phyloP scores from a whole-genome alignment of 2,797 vertebrate genomes.

The Pangasius macronema region DNA sequence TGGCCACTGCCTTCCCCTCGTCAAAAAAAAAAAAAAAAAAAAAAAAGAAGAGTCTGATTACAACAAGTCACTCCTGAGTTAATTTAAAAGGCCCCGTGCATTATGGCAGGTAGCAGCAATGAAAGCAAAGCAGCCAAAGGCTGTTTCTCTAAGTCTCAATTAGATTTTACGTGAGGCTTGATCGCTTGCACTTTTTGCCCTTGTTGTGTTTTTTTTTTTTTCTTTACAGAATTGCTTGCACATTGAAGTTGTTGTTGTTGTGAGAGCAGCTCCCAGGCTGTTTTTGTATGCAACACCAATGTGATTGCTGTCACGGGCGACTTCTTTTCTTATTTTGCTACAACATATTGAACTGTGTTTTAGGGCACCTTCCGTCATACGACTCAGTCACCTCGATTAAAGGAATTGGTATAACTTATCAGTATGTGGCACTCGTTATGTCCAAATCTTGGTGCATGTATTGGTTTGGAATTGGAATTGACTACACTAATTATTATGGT shows the following conservation, averaged over 20 bases:
- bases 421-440: background rate
- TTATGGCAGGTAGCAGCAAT: slow-evolving; percentile 82
- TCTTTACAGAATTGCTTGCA: slow-evolving; percentile 8
- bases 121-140: slow-evolving; percentile 85
- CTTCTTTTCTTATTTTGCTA: slow-evolving; percentile 69
- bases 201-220: slow-evolving; percentile 37
- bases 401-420: slow-evolving; percentile 31
- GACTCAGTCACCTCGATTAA: slow-evolving; percentile 48
- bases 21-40: slow-evolving; percentile 44
- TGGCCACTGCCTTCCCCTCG: slow-evolving; percentile 78
- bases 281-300: slow-evolving; percentile 66
- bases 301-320: slow-evolving; percentile 67
- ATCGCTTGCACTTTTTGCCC: slow-evolving; percentile 74
- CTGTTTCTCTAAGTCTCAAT: slow-evolving; percentile 88
- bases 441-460: background rate
- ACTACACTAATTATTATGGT: background rate
- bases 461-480: background rate
- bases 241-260: slow-evolving; percentile 55
- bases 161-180: slow-evolving; percentile 74
- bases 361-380: slow-evolving; percentile 37
- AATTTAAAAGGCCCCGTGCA: slow-evolving; percentile 98
- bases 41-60: slow-evolving; percentile 80
- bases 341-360: slow-evolving; percentile 57
- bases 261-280: slow-evolving; percentile 73
- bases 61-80: slow-evolving; percentile 98